Evolutionary conservation across 2,888 invertebrate species (phyloP), one percentile per base, ranked within the genome.

Genomic region (Resseliella maxima): DNA sequence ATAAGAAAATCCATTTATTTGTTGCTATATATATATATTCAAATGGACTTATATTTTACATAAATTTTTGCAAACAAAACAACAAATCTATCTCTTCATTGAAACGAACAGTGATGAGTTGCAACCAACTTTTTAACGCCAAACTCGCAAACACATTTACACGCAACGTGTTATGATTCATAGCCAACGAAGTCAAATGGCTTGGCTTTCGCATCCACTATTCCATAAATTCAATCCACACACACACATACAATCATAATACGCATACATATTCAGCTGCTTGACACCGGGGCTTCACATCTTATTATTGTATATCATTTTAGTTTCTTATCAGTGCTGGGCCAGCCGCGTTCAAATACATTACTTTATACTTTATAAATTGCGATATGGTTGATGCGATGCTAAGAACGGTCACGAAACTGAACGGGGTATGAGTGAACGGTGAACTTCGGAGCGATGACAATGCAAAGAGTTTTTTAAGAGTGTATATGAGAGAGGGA

Each of bases 291-390:
- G n/a, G 36, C 83, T 83, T 83, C 36, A 24, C 38, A 38, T 83
- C 36, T 38, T 83, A 83, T 83, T 83, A 83, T 83, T 83, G 38
- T 83, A 38, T 83, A 83, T 38, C 83, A 83, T 83, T 83, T 83
- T 83, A 83, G 83, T 83, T 83, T 83, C 83, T 83, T 83, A 83
- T 83, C 83, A 83, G 83, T 83, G 83, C n/a, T 83, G n/a, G 83
- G 24, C 83, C 83, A 83, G 83, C 38, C 83, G 83, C 83, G 83
- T 83, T 83, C 83, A 83, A 83, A 83, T 83, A 83, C 38, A 83
- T 83, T n/a, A n/a, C 38, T 38, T 83, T 83, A 83, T 83, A 83
- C 38, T 83, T 83, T 38, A 24, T 83, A 83, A 83, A 38, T 36
- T 83, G 38, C 38, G 83, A 83, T 83, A 83, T 38, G 83, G 5